Evolutionary conservation across 2,888 invertebrate species (phyloP).

Genomic region (Nomada goodeniana): DNA sequence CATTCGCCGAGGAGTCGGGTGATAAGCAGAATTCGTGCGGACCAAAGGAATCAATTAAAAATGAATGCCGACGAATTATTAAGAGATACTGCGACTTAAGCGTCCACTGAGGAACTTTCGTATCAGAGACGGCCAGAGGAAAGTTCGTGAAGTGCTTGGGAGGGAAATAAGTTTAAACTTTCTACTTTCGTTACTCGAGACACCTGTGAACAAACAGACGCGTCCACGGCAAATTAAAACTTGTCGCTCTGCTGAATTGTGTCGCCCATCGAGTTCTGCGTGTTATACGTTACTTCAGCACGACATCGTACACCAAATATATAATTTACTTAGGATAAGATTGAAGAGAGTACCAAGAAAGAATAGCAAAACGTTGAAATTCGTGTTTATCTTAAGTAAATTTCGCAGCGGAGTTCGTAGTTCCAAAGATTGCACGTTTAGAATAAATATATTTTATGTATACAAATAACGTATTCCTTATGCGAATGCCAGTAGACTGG

Average conservation of each 20-base stretch:
- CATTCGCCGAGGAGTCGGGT: slow-evolving; percentile 25
- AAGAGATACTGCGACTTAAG: slow-evolving; percentile 53
- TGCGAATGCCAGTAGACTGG: too few species aligned
- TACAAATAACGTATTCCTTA: too few species aligned
- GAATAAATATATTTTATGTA: too few species aligned
- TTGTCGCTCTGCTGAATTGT: slow-evolving; percentile 49
- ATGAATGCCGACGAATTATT: slow-evolving; percentile 66
- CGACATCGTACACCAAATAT: neutral
- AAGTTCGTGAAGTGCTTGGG: slow-evolving; percentile 35
- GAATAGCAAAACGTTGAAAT: too few species aligned
- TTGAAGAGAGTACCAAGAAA: too few species aligned
- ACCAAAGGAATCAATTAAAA: slow-evolving; percentile 65
- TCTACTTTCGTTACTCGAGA: slow-evolving; percentile 60
- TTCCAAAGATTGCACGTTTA: too few species aligned
- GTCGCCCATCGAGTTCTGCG: slow-evolving; percentile 20
- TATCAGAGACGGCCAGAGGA: slow-evolving; percentile 40
- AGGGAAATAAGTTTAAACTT: slow-evolving; percentile 62
- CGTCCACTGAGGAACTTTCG: slow-evolving; percentile 49
- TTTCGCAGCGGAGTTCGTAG: too few species aligned
- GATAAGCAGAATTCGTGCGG: slow-evolving; percentile 30
- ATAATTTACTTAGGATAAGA: slow-evolving; percentile 26
- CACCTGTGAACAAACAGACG: slow-evolving; percentile 65
- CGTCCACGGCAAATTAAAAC: slow-evolving; percentile 63
- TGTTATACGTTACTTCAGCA: slow-evolving; percentile 28
- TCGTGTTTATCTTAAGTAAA: too few species aligned